Evolutionary conservation across 2,888 invertebrate genomes (phyloP).

Genomic region (Lithophane semibrunnea): DNA sequence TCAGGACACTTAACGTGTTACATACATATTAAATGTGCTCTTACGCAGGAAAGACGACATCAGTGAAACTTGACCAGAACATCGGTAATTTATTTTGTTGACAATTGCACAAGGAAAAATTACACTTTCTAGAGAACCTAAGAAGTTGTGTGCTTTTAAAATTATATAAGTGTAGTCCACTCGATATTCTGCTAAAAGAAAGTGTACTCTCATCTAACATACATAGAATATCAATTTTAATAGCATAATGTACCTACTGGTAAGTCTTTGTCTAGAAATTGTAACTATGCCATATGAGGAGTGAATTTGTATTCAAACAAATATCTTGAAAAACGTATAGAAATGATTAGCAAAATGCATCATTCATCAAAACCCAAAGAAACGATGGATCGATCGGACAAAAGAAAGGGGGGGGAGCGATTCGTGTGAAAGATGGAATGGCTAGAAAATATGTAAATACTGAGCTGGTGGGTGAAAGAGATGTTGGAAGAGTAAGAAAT

Average conservation of each 20-base stretch:
- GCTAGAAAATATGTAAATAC: not conserved
- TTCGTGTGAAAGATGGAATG: too few species aligned
- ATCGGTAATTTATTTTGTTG: not conserved
- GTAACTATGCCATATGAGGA: not conserved
- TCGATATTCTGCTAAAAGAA: conserved; percentile 1
- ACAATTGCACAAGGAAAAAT: not conserved
- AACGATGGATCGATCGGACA: not conserved
- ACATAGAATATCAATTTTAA: conserved; percentile 6
- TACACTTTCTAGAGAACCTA: conserved; percentile 9
- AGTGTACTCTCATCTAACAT: not conserved
- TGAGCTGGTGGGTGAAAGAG: not conserved
- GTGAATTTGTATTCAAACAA: not conserved
- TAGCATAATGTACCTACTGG: not conserved
- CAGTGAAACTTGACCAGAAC: not conserved
- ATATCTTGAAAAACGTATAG: not conserved
- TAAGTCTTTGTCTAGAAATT: not conserved
- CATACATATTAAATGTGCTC: conserved; percentile 30
- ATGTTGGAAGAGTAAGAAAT: not conserved
- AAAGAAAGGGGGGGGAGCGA: too few species aligned
- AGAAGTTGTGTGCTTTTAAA: not conserved
- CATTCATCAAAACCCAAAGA: not conserved
- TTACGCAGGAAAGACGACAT: not conserved
- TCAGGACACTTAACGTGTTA: conserved; percentile 1
- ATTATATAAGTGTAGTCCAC: not conserved
- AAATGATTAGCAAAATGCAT: not conserved